These are phyloP conservation scores for Muscicapa comitata DNA, from an alignment of 2,797 vertebrate genomes.

Conservation along the genomic window DNA sequence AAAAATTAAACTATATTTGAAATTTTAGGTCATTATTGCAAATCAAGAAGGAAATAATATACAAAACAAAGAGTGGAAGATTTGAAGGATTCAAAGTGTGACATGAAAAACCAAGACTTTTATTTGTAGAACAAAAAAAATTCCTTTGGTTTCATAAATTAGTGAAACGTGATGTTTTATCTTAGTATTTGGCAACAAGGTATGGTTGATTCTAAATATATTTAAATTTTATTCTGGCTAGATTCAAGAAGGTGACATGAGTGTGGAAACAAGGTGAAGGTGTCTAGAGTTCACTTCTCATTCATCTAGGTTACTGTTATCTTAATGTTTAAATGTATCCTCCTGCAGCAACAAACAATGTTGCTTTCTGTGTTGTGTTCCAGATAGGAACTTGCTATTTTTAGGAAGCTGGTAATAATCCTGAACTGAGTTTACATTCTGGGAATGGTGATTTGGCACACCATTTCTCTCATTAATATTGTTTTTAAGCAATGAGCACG, in stretches of 20 bases:
- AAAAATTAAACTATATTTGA: background rate
- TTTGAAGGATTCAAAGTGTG: background rate
- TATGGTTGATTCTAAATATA: conserved; percentile 34
- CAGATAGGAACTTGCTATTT: conserved; percentile 16
- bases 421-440: background rate
- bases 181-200: conserved; percentile 37
- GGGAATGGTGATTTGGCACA: background rate
- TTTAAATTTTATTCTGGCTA: conserved; percentile 65
- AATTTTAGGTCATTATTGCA: background rate
- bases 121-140: background rate
- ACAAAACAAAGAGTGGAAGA: background rate
- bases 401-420: conserved; percentile 25
- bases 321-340: conserved; percentile 27
- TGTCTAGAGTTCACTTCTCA: conserved; percentile 40
- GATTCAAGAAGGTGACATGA: conserved; percentile 24
- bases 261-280: background rate
- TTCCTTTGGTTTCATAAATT: conserved; percentile 6
- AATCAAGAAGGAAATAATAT: background rate
- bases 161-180: conserved; percentile 24
- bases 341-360: conserved; percentile 4
- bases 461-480: background rate
- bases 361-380: conserved; percentile 36
- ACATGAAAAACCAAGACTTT: background rate
- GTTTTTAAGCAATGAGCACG: background rate
- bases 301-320: conserved; percentile 35